These are phyloP conservation scores for Thumatha senex DNA, from an alignment of 2,888 invertebrate species.

Conservation along the genomic window DNA sequence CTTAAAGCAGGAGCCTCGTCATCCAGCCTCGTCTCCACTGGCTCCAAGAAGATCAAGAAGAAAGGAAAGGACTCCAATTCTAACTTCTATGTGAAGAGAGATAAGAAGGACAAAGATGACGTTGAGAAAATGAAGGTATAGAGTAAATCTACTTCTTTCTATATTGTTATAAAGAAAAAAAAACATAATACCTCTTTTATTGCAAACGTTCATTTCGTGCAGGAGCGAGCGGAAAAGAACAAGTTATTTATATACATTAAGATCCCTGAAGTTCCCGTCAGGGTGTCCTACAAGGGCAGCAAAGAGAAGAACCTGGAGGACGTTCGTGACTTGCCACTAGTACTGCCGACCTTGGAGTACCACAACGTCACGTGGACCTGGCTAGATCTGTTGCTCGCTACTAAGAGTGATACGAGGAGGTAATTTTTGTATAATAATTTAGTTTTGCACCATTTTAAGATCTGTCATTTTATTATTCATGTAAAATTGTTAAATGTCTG, in stretches of 20 bases:
- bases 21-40: conserved; percentile 68
- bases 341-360: conserved; percentile 98
- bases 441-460: no score
- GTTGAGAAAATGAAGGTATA: conserved; percentile 97
- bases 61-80: conserved; percentile 90
- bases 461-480: no score
- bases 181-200: no score
- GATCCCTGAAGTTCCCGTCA: conserved; percentile 97
- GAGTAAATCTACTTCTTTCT: neutral
- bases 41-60: conserved; percentile 78
- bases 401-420: conserved; percentile 96
- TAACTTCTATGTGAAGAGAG: conserved; percentile 95
- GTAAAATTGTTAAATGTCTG: no score
- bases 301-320: conserved; percentile 99
- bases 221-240: conserved; percentile 98
- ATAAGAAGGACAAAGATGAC: conserved; percentile 93
- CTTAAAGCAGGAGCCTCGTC: conserved; percentile 59
- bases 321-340: conserved; percentile 95
- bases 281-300: conserved; percentile 97
- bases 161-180: neutral
- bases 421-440: conserved; percentile 77
- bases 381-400: conserved; percentile 97
- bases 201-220: conserved; percentile 26
- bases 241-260: conserved; percentile 99
- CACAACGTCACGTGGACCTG: conserved; percentile 99